phyloP scores from a whole-genome alignment of 2,797 vertebrate species.

The Silurus lanzhouensis region DNA sequence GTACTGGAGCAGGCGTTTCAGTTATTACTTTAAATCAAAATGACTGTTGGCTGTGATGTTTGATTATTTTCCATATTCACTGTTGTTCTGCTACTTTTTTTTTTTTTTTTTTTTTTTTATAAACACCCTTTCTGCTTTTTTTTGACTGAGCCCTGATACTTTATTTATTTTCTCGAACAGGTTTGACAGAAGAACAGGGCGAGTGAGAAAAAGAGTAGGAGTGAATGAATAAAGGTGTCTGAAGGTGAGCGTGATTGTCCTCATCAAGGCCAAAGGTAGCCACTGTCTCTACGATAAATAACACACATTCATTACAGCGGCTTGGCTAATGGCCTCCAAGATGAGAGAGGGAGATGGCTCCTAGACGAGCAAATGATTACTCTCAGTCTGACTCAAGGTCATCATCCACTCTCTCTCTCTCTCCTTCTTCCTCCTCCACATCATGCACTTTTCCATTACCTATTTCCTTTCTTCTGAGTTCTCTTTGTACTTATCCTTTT shows the following conservation, averaged over 20 bases:
- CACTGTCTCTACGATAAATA: constrained; percentile 56
- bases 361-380: constrained; percentile 50
- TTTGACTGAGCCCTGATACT: not conserved
- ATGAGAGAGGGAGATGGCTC: constrained; percentile 44
- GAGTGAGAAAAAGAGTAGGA: not conserved
- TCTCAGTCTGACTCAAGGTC: constrained; percentile 48
- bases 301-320: constrained; percentile 57
- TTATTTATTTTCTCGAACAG: constrained; percentile 24
- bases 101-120: too few relatives aligned
- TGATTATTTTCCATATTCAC: not conserved
- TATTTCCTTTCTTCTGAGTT: constrained; percentile 17
- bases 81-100: not conserved
- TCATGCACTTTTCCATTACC: constrained; percentile 27
- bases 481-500: constrained; percentile 9
- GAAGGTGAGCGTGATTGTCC: constrained; percentile 54
- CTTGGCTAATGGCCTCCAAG: constrained; percentile 42
- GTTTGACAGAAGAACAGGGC: constrained; percentile 5
- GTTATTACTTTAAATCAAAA: not conserved
- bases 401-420: constrained; percentile 12
- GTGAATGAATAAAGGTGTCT: constrained; percentile 42
- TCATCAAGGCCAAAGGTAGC: constrained; percentile 50
- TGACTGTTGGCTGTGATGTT: not conserved
- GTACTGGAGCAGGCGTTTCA: not conserved
- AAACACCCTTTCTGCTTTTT: constrained; percentile 19
- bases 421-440: constrained; percentile 18